A percentile compares a stretch with the other conserved stretches of the same genome.
These are phyloP conservation scores for Eremophila alpestris DNA, from an alignment of 2,797 vertebrate species.

Conservation along the genomic window DNA sequence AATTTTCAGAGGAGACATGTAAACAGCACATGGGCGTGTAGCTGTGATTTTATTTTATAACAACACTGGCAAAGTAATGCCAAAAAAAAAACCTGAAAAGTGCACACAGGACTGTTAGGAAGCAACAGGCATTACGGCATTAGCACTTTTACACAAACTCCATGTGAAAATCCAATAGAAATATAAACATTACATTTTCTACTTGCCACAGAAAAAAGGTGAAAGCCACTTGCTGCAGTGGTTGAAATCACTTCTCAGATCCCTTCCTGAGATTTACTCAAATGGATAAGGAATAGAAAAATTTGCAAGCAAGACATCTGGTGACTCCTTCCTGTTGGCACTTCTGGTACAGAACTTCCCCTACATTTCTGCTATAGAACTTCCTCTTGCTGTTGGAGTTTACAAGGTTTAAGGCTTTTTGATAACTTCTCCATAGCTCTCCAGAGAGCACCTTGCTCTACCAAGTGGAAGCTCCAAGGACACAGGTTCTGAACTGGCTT, in stretches of 20 bases:
- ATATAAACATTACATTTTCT: background rate
- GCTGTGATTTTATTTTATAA: background rate
- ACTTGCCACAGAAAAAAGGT: background rate
- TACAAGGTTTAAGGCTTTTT: background rate
- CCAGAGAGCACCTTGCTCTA: background rate
- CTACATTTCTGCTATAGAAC: background rate
- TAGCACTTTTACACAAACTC: background rate
- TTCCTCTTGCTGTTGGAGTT: background rate
- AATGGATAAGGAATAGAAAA: background rate
- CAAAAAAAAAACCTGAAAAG: background rate
- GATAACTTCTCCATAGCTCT: background rate
- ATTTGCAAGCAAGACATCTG: background rate
- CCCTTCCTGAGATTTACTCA: background rate
- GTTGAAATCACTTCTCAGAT: background rate
- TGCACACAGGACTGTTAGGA: background rate
- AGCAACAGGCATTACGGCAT: background rate
- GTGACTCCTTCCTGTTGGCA: background rate
- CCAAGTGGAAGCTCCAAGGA: background rate
- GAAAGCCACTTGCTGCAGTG: background rate
- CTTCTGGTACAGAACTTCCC: background rate
- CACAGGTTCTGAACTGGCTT: background rate
- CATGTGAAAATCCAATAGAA: background rate
- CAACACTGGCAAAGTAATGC: background rate
- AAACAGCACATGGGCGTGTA: fast-evolving
- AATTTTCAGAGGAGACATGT: background rate